Evolutionary conservation across 1,140 invertebrate genomes (phyloP), one percentile per base, ranked within the genome.

Genomic region (Drosophila watanabei): DNA sequence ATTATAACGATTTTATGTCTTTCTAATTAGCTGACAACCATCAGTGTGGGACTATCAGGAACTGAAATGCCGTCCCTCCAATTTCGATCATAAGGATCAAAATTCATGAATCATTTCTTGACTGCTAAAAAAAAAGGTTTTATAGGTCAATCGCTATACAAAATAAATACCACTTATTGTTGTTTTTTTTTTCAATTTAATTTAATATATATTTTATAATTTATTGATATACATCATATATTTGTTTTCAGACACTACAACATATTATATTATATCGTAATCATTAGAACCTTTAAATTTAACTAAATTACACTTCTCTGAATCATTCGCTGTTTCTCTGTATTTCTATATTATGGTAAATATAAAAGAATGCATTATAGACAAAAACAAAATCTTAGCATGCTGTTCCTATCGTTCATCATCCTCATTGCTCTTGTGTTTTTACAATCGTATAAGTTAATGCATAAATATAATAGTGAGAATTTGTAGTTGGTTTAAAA

Each of bases 151-250:
- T 2, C 4, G 2, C 43, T 20, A 0, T 20, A 7, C 24, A 8
- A 30, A 30, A 28, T 10, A 30, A n/a, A 49, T 8, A 30, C 4
- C 9, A 56, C 6, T 24, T 2, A 18, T 5, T 3, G 2, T n/a
- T 51, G 24, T 30, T 51, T 20, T 16, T 10, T 37, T 54, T 35
- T 24, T 56, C 33, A 56, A 14, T 45, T 41, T 48, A 70, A 45
- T 58, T 41, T 54, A 63, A 59, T 69, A 59, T 69, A 62, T 64
- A 30, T 58, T 76, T 57, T 78, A 77, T 87, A 86, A 82, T 87
- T 86, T 86, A 86, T 87, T 87, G 83, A 87, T 86, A 75, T 87
- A 87, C 69, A 81, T 81, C 58, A 78, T 82, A 71, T 78, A 80
- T 60, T 78, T 62, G 52, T 37, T 24, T 61, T 82, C 62, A 65